Evolutionary conservation across 1,140 invertebrate genomes (phyloP).

Genomic region (Drosophila bifasciata): DNA sequence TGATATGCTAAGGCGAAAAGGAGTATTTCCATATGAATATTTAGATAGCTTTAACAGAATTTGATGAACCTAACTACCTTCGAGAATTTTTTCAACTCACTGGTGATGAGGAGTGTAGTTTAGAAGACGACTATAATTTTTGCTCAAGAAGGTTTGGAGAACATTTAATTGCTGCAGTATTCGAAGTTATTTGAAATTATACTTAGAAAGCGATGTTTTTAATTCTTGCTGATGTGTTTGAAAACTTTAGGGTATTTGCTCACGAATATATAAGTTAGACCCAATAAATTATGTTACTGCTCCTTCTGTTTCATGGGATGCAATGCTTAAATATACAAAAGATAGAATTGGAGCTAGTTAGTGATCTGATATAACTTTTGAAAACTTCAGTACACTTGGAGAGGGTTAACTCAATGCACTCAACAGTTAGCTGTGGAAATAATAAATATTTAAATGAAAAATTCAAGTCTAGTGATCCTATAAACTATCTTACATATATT

Average conservation of each 20-base stretch:
- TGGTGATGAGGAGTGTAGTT: background rate
- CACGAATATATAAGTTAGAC: constrained; percentile 3
- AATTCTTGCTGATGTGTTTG: constrained; percentile 11
- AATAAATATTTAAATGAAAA: constrained; percentile 2
- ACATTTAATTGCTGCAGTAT: constrained; percentile 5
- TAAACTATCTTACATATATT: background rate
- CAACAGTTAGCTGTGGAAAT: background rate
- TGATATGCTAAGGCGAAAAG: background rate
- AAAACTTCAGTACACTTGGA: background rate
- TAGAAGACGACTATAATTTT: background rate
- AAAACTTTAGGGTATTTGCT: constrained; percentile 4
- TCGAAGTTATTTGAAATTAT: constrained; percentile 4
- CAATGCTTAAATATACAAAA: constrained; percentile 11
- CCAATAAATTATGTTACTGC: constrained; percentile 10
- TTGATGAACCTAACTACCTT: background rate
- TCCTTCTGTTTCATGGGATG: constrained; percentile 9
- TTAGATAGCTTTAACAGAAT: constrained; percentile 1
- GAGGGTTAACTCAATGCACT: constrained; percentile 5
- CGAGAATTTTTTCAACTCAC: background rate
- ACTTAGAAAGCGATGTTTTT: constrained; percentile 17
- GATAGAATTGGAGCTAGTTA: background rate
- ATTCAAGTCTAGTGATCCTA: background rate
- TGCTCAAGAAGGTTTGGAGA: background rate
- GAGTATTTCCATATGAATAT: background rate
- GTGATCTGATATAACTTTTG: constrained; percentile 6